Evolutionary conservation across 1,140 invertebrate genomes (phyloP).

Genomic region (Piezodorus guildinii): DNA sequence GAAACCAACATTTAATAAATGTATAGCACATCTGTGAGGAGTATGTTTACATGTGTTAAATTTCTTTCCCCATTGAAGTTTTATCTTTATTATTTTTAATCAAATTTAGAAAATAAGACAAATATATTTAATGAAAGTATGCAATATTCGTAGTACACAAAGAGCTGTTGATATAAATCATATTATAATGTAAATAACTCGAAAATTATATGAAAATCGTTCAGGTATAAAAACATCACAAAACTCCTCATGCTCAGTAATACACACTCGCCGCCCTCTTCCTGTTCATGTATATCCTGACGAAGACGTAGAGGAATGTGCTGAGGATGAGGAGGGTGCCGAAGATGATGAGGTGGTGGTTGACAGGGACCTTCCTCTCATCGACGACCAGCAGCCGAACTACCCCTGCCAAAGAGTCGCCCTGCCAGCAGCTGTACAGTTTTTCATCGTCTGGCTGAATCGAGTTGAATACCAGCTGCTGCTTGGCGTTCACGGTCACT

Average conservation of each 20-base stretch:
- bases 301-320: slow-evolving; percentile 5
- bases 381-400: not conserved
- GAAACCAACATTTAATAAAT: no score
- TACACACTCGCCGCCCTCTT: not conserved
- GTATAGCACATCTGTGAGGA: no score
- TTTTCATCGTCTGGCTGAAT: not conserved
- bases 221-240: no score
- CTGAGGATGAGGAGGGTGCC: not conserved
- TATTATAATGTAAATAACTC: no score
- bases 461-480: not conserved
- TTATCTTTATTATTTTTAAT: no score
- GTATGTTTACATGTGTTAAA: no score
- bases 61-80: no score
- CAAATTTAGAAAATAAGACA: no score
- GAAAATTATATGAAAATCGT: no score
- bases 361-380: not conserved
- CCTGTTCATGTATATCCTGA: slow-evolving; percentile 7
- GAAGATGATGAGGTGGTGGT: not conserved
- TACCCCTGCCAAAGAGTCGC: not conserved
- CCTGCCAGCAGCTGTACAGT: slow-evolving; percentile 6
- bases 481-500: not conserved
- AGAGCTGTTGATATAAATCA: no score
- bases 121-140: no score
- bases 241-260: not conserved
- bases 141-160: no score